Evolutionary conservation across 2,888 invertebrate species (phyloP), one percentile per base, ranked within the genome.

Genomic region (Seira ritae): DNA sequence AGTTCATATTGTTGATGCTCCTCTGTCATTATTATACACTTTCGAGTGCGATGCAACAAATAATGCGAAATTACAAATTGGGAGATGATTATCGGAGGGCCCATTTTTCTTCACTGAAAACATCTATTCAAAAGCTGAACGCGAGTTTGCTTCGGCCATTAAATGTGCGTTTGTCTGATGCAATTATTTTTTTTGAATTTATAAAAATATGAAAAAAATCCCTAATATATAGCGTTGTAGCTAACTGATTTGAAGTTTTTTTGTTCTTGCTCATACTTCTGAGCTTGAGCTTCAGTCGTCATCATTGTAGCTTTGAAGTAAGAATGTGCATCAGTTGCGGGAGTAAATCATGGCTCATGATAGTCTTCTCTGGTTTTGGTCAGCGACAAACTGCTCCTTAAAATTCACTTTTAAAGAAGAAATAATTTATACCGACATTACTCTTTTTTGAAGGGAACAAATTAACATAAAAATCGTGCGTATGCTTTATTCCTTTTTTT

Each of bases 41-140:
- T 15, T 1, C 15, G 2, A n/a, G n/a, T 62, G 62, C 62, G 62
- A 20, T 62, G 62, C 62, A 62, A 62, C 62, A 70, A 70, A 46
- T 46, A 68, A 75, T 50, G 46, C 75, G n/a, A 60, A 78, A 70
- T 66, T 73, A 19, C 73, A 67, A 80, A 80, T 80, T 68, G 72
- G 71, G 79, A 80, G 72, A 37, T 73, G 67, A 73, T 73, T 67
- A 37, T 60, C 8, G 23, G 37, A 67, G 17, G 55, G 19, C 37
- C 50, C 55, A 19, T 50, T 22, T n/a, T 73, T 71, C 46, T 23
- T 24, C 20, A 67, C 4, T 6, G n/a, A 42, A 66, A 37, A 22
- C 62, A 4, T 20, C 6, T 2, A 20, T 22, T 62, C 62, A 22
- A 62, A 62, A 8, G 4, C 22, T 62, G 62, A 8, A 62, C 22